Evolutionary conservation across 2,797 vertebrate species (phyloP).

Genomic region (Sus cebifrons): DNA sequence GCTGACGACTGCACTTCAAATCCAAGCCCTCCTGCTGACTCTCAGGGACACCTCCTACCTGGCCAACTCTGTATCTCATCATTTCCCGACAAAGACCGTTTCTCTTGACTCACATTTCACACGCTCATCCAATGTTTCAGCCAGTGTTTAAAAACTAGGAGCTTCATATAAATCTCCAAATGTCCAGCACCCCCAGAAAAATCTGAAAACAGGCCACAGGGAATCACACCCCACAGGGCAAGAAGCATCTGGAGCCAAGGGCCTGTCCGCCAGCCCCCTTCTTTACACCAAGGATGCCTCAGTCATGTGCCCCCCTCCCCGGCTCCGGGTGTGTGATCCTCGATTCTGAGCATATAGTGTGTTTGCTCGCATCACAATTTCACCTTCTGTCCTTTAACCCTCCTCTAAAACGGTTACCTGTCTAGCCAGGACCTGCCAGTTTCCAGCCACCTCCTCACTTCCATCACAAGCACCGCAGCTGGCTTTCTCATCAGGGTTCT

Average conservation of each 20-base stretch:
- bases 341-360: fast-evolving
- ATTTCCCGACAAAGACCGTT: background rate
- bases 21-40: background rate
- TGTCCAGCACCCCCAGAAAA: background rate
- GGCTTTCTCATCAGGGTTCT: background rate
- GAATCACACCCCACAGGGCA: too few relatives aligned
- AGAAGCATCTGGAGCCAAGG: fast-evolving
- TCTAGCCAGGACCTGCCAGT: background rate
- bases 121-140: fast-evolving
- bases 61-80: background rate
- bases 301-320: fast-evolving
- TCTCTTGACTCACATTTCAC: background rate
- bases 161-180: background rate
- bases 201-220: background rate
- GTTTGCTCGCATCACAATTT: fast-evolving
- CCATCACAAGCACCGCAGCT: background rate
- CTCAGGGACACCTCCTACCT: background rate
- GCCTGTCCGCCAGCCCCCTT: background rate
- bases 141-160: background rate
- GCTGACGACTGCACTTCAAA: too few relatives aligned
- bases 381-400: background rate
- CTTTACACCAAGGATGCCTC: fast-evolving
- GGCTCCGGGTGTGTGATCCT: background rate
- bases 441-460: background rate
- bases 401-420: fast-evolving